These are phyloP conservation scores for Eupelmus urozonus DNA, from an alignment of 2,888 invertebrate species.

Conservation along the genomic window DNA sequence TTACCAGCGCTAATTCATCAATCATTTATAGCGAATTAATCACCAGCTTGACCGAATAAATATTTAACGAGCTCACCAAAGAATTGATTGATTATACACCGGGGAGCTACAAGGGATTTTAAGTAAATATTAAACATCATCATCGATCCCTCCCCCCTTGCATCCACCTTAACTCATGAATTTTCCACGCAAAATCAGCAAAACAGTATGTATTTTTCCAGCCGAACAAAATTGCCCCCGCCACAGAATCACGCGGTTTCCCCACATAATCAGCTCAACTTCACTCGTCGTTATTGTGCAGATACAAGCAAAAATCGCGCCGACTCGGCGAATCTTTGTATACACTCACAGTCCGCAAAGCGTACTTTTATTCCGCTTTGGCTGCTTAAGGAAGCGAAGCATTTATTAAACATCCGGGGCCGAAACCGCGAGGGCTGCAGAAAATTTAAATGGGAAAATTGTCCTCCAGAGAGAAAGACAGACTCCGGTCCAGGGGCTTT, in stretches of 20 bases:
- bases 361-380: background rate
- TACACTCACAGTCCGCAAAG: background rate
- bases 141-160: too few relatives aligned
- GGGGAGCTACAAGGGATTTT: background rate
- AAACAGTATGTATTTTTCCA: too few relatives aligned
- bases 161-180: too few relatives aligned
- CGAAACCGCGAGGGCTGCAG: background rate
- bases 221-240: too few relatives aligned
- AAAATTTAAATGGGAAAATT: background rate
- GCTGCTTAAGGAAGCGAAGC: background rate
- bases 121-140: background rate
- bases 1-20: background rate
- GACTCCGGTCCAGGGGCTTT: background rate
- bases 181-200: too few relatives aligned
- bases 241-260: too few relatives aligned
- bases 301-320: background rate
- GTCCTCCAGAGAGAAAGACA: background rate
- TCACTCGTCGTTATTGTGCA: too few relatives aligned
- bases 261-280: too few relatives aligned
- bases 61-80: background rate
- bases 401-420: conserved; percentile 3
- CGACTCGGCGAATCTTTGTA: background rate
- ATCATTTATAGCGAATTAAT: background rate
- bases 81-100: background rate
- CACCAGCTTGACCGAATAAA: background rate